A percentile compares a stretch with the other conserved stretches of the same genome.
These are phyloP conservation scores for Coenonympha arcania DNA, from an alignment of 2,888 invertebrate species.

Conservation along the genomic window DNA sequence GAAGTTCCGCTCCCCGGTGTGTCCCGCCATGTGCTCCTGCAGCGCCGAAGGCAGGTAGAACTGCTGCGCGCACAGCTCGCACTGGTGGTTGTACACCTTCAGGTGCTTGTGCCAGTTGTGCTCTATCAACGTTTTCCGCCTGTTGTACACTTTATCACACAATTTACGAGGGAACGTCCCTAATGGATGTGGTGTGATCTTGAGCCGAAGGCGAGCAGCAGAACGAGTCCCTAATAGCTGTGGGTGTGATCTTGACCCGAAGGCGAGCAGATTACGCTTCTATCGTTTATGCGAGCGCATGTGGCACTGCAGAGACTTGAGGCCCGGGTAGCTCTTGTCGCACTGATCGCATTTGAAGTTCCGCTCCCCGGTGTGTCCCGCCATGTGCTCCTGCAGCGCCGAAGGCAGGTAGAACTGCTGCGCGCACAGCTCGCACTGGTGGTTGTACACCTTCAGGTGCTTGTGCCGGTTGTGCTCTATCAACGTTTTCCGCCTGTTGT, in stretches of 20 bases:
- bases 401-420: constrained; percentile 2
- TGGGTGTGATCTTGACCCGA: no score
- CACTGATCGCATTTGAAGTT: constrained; percentile 1
- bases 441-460: constrained; percentile 4
- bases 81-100: not conserved
- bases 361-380: not conserved
- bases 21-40: no score
- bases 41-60: not conserved
- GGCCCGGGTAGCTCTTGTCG: not conserved
- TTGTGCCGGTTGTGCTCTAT: constrained; percentile 4
- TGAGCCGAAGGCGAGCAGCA: no score
- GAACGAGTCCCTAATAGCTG: no score
- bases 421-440: constrained; percentile 4
- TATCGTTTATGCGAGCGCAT: constrained; percentile 2
- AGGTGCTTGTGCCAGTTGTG: constrained; percentile 1
- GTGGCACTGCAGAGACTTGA: not conserved
- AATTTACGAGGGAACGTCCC: constrained; percentile 49
- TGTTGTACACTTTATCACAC: constrained; percentile 54
- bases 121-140: constrained; percentile 19
- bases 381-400: not conserved
- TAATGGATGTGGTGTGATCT: no score
- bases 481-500: constrained; percentile 44
- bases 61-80: not conserved
- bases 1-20: no score
- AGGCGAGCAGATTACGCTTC: no score